A percentile compares a stretch with the other conserved stretches of the same genome.
Evolutionary conservation across 2,888 invertebrate species (phyloP).

Genomic region (Limnephilus auricula): DNA sequence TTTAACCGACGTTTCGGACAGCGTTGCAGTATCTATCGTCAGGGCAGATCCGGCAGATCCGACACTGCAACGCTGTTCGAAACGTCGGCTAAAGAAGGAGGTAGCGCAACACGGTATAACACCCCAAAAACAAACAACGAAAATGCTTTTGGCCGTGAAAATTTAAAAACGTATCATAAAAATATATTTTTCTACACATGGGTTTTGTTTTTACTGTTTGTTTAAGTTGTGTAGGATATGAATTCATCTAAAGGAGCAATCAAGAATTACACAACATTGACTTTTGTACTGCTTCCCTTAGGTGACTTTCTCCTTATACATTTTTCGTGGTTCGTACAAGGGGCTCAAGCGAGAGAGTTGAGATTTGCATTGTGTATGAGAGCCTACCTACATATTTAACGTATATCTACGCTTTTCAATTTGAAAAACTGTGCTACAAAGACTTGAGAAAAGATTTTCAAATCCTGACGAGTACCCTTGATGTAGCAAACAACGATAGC

Average conservation of each 20-base stretch:
- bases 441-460: conserved; percentile 7
- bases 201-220: too few species aligned
- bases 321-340: background rate
- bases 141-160: too few species aligned
- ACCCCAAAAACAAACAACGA: too few species aligned
- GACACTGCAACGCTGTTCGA: too few species aligned
- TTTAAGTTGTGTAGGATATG: background rate
- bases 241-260: background rate
- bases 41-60: too few species aligned
- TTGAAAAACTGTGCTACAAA: conserved; percentile 15
- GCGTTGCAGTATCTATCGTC: too few species aligned
- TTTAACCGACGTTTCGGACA: too few species aligned
- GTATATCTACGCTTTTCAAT: conserved; percentile 17
- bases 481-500: conserved; percentile 32
- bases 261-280: background rate
- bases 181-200: too few species aligned
- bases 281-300: background rate
- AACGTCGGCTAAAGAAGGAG: too few species aligned
- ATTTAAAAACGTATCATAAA: too few species aligned
- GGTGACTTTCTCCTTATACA: background rate
- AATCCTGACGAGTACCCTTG: conserved; percentile 2
- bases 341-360: background rate
- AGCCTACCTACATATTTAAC: background rate
- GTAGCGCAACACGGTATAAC: too few species aligned
- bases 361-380: background rate